phyloP scores from a whole-genome alignment of 2,113 vertebrate genomes.

The Propithecus coquereli region DNA sequence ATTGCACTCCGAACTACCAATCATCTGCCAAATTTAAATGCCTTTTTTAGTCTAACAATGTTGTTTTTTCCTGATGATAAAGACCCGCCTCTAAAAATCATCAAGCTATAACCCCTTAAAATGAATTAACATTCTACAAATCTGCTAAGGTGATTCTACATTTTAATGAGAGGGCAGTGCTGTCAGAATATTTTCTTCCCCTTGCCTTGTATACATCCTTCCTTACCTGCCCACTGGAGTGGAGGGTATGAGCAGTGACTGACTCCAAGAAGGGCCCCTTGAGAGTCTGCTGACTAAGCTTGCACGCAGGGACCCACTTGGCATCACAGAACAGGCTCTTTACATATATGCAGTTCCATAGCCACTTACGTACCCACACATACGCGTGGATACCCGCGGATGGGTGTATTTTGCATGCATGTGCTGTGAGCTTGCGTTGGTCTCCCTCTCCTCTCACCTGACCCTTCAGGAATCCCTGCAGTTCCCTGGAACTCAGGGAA shows the following conservation, averaged over 20 bases:
- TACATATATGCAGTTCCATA: background rate
- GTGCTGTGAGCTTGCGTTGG: background rate
- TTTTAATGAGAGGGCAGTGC: background rate
- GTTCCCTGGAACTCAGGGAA: background rate
- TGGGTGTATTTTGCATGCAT: background rate
- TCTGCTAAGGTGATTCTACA: background rate
- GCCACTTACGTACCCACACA: background rate
- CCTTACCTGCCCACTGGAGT: background rate
- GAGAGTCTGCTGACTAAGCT: background rate
- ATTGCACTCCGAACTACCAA: background rate
- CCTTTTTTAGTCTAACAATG: background rate
- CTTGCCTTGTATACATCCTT: background rate
- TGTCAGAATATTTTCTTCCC: background rate
- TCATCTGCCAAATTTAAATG: background rate
- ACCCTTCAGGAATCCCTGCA: background rate
- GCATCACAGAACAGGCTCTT: background rate
- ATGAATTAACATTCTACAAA: slow-evolving; percentile 28
- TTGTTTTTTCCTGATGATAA: background rate
- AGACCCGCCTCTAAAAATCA: background rate
- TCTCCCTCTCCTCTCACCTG: background rate
- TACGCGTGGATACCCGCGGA: background rate
- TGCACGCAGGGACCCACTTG: background rate
- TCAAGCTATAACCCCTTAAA: background rate
- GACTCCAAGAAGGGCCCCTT: background rate
- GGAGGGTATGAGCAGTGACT: background rate